Evolutionary conservation across 2,888 invertebrate genomes (phyloP), one percentile per base, ranked within the genome.

Genomic region (Drosophila meridionalis): DNA sequence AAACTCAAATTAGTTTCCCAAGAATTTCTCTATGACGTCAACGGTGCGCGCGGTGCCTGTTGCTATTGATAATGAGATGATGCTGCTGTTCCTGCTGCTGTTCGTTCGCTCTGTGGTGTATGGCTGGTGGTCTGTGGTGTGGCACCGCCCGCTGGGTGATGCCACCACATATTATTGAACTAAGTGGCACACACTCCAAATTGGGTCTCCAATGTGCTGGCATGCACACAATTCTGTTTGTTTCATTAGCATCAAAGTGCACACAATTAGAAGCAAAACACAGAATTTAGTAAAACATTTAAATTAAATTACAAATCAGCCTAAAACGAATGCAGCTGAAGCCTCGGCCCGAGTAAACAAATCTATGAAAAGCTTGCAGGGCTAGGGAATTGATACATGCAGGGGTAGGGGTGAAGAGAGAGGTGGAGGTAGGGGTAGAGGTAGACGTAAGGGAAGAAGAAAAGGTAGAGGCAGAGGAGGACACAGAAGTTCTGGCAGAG

Each of bases 171-270:
- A 74, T 59, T 58, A 79, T 59, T 58, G 69, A 68, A 72, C 65
- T 63, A 82, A 84, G 87, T 87, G 90, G 87, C 84, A 89, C 87
- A 89, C 75, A 72, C 87, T 73, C 80, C 38, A 56, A 70, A 74
- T 74, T 80, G 84, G 82, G 87, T 81, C 87, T 84, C 65, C 78
- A 56, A 73, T 58, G 42, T 48, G 64, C 43, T 56, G 58, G 62
- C 59, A 32, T 52, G 60, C 52, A 28, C 52, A 52, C 38, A 61
- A 52, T 40, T 77, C 71, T 86, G 90, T 86, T 89, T 86, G 78
- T 82, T 81, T 72, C 83, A 58, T 62, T 72, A 68, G 90, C 85
- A 71, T 82, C 79, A 76, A 84, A 81, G 87, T 84, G 76, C 85
- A 76, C 75, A 75, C 82, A 73, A 86, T 86, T 89, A 61, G 84